Base-by-base conservation (phyloP, 1,140 invertebrate species). In the Aphelinus atriplicis region DNA sequence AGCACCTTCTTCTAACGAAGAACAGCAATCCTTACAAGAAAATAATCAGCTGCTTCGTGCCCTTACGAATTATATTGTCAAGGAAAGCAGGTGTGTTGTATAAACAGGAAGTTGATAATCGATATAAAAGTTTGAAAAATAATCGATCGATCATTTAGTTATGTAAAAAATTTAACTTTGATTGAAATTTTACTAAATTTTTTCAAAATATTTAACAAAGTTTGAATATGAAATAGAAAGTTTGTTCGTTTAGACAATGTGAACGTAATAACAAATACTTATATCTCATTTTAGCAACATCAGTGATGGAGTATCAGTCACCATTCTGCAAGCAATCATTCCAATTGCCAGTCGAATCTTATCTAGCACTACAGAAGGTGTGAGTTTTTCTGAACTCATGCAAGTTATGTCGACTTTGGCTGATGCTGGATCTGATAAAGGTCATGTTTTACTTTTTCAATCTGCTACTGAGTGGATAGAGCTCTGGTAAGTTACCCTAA, bases 321-420 rank as follows among this genome's bases (percentile, higher is more conserved):
- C 92, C 0, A 91, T 97, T 76, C 88, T 97, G 57, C 90, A 91
- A 77, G 92, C 94, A 0, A 85, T 97, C 1, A 91, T 97, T 66
- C 92, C 93, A 57, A 90, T 96, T 80, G 94, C 92, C 1, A 91
- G 91, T 63, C 89, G 92, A 5, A 87, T 95, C n/a, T 85, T 94
- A 42, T 90, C 89, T 3, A 71, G 75, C 6, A 88, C 90, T 3
- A 87, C 89, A 64, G 93, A 95, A 82, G 92, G 91, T 1, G 89
- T 91, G 58, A 93, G 94, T 47, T 95, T 96, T 81, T 91, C 93
- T 5, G 94, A 95, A 81, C 88, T 97, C 9, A 93, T 98, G 89
- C 90, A 93, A 76, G 92, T 96, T 3, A 89, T 88, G 88, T 94
- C 94, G 2, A 95, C 93, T 2, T 86, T 98, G 71, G 96, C 96